A percentile compares a stretch with the other conserved stretches of the same genome.
These are phyloP conservation scores for Subacronicta megacephala DNA, from an alignment of 2,888 invertebrate genomes.

Conservation along the genomic window DNA sequence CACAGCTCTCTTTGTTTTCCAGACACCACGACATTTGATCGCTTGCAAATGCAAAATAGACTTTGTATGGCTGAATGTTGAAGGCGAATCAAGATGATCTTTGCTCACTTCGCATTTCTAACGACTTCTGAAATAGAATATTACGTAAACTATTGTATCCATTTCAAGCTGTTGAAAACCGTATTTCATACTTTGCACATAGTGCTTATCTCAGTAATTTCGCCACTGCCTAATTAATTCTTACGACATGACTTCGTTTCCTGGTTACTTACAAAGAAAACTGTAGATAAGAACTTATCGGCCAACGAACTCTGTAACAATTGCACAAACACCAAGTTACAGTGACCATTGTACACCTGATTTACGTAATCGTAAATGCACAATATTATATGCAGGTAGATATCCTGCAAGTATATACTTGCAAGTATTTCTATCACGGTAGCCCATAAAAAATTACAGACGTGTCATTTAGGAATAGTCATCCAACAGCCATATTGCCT, in stretches of 20 bases:
- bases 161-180: conserved; percentile 6
- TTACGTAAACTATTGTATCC: background rate
- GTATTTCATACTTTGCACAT: conserved; percentile 12
- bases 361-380: conserved; percentile 41
- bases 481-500: too few species aligned
- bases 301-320: conserved; percentile 76
- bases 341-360: conserved; percentile 55
- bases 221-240: conserved; percentile 73
- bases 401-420: too few species aligned
- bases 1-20: conserved; percentile 63
- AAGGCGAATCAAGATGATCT: conserved; percentile 50
- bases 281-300: conserved; percentile 85
- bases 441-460: too few species aligned
- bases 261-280: conserved; percentile 73
- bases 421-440: too few species aligned
- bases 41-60: conserved; percentile 60
- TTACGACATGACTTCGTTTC: conserved; percentile 71
- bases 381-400: background rate
- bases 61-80: conserved; percentile 45
- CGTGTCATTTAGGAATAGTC: too few species aligned
- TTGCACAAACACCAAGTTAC: conserved; percentile 66
- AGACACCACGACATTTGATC: conserved; percentile 68
- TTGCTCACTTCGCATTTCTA: conserved; percentile 36
- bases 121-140: conserved; percentile 4
- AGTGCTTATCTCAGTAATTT: conserved; percentile 59